These are phyloP conservation scores for Podargus strigoides DNA, from an alignment of 2,797 vertebrate species.

Conservation along the genomic window DNA sequence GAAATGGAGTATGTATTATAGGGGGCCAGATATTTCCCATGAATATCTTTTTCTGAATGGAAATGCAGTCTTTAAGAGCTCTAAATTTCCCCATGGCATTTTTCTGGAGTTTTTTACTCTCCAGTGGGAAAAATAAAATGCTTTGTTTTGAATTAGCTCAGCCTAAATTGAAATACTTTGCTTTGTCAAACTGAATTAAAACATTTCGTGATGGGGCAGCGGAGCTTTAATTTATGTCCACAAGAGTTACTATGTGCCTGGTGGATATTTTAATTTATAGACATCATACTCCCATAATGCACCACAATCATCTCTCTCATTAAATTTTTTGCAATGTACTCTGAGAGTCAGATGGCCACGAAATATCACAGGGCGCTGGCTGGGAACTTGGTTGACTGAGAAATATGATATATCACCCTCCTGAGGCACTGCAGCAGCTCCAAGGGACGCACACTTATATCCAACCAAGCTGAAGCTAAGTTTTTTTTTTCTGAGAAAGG, in stretches of 20 bases:
- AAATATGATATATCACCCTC: constrained; percentile 44
- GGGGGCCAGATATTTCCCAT: constrained; percentile 52
- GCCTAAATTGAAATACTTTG: constrained; percentile 53
- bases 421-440: not conserved
- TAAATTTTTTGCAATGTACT: constrained; percentile 23
- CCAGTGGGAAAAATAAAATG: constrained; percentile 62
- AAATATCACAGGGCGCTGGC: not conserved
- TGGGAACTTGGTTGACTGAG: not conserved
- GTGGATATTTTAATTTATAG: constrained; percentile 45
- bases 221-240: constrained; percentile 24
- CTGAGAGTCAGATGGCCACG: constrained; percentile 35
- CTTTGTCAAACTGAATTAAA: constrained; percentile 56
- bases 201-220: not conserved
- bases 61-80: not conserved
- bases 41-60: constrained; percentile 53
- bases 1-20: constrained; percentile 21
- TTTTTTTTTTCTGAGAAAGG: constrained; percentile 25
- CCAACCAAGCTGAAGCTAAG: not conserved
- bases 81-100: constrained; percentile 38
- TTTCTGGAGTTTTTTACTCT: constrained; percentile 9
- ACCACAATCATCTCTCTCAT: not conserved
- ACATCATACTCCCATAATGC: constrained; percentile 33
- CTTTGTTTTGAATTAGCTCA: constrained; percentile 48
- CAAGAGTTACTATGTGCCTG: not conserved
- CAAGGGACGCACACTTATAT: not conserved